These are phyloP conservation scores for Eonycteris spelaea DNA, from an alignment of 2,113 vertebrate species.

Conservation along the genomic window DNA sequence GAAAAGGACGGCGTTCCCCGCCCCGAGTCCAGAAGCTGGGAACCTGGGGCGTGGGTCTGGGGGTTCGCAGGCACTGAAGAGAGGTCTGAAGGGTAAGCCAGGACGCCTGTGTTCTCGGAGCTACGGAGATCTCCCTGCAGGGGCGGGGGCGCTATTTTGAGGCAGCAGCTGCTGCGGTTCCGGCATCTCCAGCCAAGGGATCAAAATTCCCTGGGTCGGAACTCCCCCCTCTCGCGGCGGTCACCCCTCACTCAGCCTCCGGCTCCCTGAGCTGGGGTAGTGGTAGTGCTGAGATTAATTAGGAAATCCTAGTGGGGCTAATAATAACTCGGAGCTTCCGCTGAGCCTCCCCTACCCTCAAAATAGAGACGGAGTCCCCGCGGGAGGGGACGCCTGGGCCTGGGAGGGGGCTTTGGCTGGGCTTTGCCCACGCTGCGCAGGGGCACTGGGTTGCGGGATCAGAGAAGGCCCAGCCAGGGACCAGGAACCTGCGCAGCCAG, in stretches of 20 bases:
- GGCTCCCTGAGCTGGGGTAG: neutral
- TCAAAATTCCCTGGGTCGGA: constrained; percentile 77
- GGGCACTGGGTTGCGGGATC: neutral
- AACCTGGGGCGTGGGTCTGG: constrained; percentile 41
- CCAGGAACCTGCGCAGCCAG: constrained; percentile 58
- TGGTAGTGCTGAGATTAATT: constrained; percentile 63
- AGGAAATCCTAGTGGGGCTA: constrained; percentile 75
- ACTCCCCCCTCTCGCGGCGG: constrained; percentile 55
- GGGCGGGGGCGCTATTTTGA: constrained; percentile 68
- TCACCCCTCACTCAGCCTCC: constrained; percentile 43
- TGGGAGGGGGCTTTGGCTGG: neutral
- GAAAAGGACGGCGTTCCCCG: constrained; percentile 22
- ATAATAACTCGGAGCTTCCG: constrained; percentile 78
- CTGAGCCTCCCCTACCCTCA: constrained; percentile 42
- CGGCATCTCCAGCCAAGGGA: constrained; percentile 74
- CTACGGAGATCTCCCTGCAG: constrained; percentile 62
- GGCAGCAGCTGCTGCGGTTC: constrained; percentile 74
- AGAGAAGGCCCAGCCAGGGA: neutral
- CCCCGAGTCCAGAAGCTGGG: neutral
- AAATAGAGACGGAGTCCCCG: constrained; percentile 51
- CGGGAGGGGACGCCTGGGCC: constrained; percentile 41
- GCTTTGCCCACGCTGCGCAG: constrained; percentile 4
- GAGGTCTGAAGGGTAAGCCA: neutral
- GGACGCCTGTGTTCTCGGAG: neutral
- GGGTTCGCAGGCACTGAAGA: neutral